Base-by-base conservation (phyloP, 2,888 invertebrate species). In the Drosophila emarginata region DNA sequence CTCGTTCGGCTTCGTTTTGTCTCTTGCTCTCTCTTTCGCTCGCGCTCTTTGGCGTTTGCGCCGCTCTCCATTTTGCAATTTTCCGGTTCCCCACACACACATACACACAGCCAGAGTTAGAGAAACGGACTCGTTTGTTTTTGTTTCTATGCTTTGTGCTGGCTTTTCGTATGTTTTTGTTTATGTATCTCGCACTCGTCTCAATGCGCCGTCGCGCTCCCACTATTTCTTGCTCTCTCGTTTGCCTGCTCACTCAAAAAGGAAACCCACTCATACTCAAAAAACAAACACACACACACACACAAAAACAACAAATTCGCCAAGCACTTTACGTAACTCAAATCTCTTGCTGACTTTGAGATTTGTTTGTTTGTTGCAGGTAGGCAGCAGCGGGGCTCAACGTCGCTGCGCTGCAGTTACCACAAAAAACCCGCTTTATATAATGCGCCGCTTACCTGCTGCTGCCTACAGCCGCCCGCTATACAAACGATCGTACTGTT, bases 71-170 rank as follows among this genome's bases (percentile, higher is more conserved):
- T 57, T 61, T 60, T 40, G 56, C 56, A 56, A 80, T 82, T 79
- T 80, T 80, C 74, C 80, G 86, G 74, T 71, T 73, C 52, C 73
- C 53, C 59, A 50, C 64, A 15, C 62, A 60, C 12, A 65, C 72
- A 61, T 18, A 18, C 40, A 21, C 61, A 37, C 58, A 58, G 12
- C 18, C 39, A 56, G 39, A 18, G 28, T 7, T 71, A 70, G 72
- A 78, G 72, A 45, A 45, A 45, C 45, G 45, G 45, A 45, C 45
- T 45, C 75, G 88, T 87, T 84, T 84, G 84, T 84, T 84, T 84
- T 84, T 84, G 87, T 87, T 84, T 77, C 77, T 84, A 72, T 74
- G 88, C 73, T 84, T 84, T 84, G 88, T 74, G 87, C 87, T 87
- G 65, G 72, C 68, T 54, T 77, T 82, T 84, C 83, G 88, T 88